A percentile compares a stretch with the other conserved stretches of the same genome.
phyloP scores from a whole-genome alignment of 2,888 invertebrate species.

The Nipponacmea schrenckii region DNA sequence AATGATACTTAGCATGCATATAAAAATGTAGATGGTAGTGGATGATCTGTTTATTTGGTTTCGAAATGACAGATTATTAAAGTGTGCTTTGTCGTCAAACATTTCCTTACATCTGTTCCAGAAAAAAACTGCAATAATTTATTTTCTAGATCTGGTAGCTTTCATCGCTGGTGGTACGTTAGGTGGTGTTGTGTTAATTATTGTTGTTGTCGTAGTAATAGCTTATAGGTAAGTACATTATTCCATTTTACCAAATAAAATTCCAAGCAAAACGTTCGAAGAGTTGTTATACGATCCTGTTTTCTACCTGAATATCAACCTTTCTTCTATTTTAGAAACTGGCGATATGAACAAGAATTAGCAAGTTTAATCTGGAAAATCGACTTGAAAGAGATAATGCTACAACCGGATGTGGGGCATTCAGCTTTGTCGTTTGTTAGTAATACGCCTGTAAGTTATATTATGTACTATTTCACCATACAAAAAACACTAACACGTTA shows the following conservation, averaged over 20 bases:
- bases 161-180: slow-evolving; percentile 73
- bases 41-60: too few relatives aligned
- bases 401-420: slow-evolving; percentile 34
- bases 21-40: too few relatives aligned
- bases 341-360: slow-evolving; percentile 98
- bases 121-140: too few relatives aligned
- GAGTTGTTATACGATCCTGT: too few relatives aligned
- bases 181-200: slow-evolving; percentile 75
- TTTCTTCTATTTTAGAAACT: slow-evolving; percentile 74
- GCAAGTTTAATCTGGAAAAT: slow-evolving; percentile 98
- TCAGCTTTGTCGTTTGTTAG: slow-evolving; percentile 35
- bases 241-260: too few relatives aligned
- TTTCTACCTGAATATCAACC: too few relatives aligned
- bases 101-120: too few relatives aligned
- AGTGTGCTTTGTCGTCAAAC: too few relatives aligned
- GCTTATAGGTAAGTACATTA: slow-evolving; percentile 73
- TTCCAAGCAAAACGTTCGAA: too few relatives aligned
- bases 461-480: not conserved
- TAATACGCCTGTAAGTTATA: slow-evolving; percentile 26
- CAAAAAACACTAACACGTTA: not conserved
- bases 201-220: slow-evolving; percentile 76
- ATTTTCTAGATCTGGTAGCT: slow-evolving; percentile 31
- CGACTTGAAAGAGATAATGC: slow-evolving; percentile 80
- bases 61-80: too few relatives aligned
- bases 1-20: too few relatives aligned